phyloP scores from a whole-genome alignment of 2,113 vertebrate species.

The Anhinga rufa region DNA sequence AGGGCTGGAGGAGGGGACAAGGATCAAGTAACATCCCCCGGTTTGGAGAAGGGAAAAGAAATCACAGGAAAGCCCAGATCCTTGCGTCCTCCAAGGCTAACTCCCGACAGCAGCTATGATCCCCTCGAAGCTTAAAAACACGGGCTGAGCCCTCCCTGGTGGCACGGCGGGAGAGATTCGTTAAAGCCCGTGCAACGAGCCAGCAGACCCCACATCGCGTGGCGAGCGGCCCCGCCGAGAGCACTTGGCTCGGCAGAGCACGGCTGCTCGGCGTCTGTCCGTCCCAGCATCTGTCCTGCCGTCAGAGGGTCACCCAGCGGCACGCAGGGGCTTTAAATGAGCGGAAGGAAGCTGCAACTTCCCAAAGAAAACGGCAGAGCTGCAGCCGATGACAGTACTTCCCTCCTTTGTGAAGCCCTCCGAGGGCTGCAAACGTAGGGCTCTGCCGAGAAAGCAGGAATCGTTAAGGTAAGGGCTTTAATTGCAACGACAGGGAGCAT shows the following conservation, averaged over 20 bases:
- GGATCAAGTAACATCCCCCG: neutral
- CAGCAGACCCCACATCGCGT: neutral
- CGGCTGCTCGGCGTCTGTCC: accelerated
- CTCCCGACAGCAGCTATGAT: neutral
- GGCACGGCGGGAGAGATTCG: neutral
- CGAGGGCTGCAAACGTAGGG: accelerated
- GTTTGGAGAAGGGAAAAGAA: neutral
- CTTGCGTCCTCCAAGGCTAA: neutral
- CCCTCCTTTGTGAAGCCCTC: slow-evolving; percentile 12
- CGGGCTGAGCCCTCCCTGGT: neutral
- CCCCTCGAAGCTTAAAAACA: neutral
- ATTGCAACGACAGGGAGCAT: neutral
- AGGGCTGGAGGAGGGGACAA: neutral
- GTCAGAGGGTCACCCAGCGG: neutral
- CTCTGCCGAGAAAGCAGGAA: neutral
- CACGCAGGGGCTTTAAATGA: neutral
- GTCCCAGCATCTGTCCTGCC: neutral
- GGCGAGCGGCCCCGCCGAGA: accelerated
- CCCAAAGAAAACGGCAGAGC: neutral
- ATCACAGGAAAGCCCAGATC: neutral
- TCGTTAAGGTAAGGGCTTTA: neutral
- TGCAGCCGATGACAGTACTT: neutral
- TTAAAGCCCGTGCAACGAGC: neutral
- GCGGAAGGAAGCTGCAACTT: slow-evolving; percentile 27
- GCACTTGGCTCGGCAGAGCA: neutral